These are phyloP conservation scores for Semnornis frantzii DNA, from an alignment of 2,113 vertebrate species.

Conservation along the genomic window DNA sequence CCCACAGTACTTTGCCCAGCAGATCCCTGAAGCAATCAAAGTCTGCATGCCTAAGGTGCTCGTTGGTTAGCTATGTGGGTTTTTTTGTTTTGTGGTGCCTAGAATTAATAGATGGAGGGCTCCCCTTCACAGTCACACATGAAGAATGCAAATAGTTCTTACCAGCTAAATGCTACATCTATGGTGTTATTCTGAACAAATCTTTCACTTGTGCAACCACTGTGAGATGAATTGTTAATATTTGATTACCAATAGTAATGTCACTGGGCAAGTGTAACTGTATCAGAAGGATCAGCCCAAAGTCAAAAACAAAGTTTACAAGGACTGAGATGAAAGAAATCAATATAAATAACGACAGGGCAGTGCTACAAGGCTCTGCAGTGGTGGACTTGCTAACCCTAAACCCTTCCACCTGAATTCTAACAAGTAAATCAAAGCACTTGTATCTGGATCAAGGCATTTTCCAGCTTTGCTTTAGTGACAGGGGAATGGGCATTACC, in stretches of 20 bases:
- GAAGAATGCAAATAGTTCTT: neutral
- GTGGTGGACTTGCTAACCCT: constrained; percentile 52
- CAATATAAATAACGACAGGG: constrained; percentile 31
- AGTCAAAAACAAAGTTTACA: constrained; percentile 12
- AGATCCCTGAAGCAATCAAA: no score
- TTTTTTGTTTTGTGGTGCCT: neutral
- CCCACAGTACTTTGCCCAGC: no score
- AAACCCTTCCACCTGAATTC: constrained; percentile 59
- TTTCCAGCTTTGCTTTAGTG: neutral
- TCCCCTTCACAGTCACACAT: neutral
- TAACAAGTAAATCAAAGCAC: constrained; percentile 62
- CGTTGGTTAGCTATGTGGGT: neutral
- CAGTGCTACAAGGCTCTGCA: neutral
- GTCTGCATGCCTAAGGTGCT: neutral
- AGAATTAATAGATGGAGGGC: neutral
- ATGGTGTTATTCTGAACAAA: neutral
- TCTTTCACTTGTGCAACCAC: neutral
- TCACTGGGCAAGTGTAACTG: constrained; percentile 14
- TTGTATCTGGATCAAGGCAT: constrained; percentile 25
- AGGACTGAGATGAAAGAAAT: constrained; percentile 40
- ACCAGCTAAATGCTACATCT: neutral
- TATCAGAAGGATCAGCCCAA: neutral
- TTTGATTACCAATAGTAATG: neutral
- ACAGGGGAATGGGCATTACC: constrained; percentile 2
- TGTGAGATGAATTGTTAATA: constrained; percentile 16